phyloP scores from a whole-genome alignment of 2,888 invertebrate genomes.

The Lingula anatina region DNA sequence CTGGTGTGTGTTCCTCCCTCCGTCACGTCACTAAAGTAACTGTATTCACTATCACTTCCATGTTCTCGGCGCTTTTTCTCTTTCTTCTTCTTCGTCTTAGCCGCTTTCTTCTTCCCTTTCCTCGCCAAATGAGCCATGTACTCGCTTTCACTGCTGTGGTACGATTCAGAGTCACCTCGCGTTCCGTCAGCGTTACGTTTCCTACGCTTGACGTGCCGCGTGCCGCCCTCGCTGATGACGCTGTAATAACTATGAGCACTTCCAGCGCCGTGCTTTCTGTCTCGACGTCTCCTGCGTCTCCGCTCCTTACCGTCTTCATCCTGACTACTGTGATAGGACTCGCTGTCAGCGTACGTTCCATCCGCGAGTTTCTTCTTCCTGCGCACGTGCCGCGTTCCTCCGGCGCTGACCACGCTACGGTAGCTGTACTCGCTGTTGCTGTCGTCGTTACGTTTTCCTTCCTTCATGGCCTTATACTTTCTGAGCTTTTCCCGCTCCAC shows the following conservation, averaged over 20 bases:
- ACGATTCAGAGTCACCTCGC: conserved; percentile 42
- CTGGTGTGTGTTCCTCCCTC: conserved; percentile 37
- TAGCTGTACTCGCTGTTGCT: conserved; percentile 49
- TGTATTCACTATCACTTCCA: conserved; percentile 44
- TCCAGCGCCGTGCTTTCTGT: conserved; percentile 39
- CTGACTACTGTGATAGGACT: conserved; percentile 45
- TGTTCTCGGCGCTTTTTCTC: conserved; percentile 26
- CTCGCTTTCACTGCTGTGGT: conserved; percentile 29
- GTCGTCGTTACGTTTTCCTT: conserved; percentile 34
- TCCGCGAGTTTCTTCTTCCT: conserved; percentile 37
- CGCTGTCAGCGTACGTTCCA: conserved; percentile 39
- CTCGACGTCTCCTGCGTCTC: conserved; percentile 37
- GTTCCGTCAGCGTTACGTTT: conserved; percentile 42
- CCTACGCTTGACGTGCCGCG: conserved; percentile 36
- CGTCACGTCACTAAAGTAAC: conserved; percentile 43
- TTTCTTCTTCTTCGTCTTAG: conserved; percentile 18
- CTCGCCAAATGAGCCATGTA: conserved; percentile 7
- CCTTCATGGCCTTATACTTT: too few species aligned
- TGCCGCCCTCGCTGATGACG: conserved; percentile 46
- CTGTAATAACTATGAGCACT: conserved; percentile 43
- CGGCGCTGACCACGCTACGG: conserved; percentile 40
- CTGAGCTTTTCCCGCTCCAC: neutral
- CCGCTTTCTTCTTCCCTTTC: conserved; percentile 11
- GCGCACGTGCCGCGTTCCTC: conserved; percentile 43
- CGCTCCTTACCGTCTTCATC: conserved; percentile 42